phyloP scores from a whole-genome alignment of 2,888 invertebrate genomes.

The Drosophila robusta region DNA sequence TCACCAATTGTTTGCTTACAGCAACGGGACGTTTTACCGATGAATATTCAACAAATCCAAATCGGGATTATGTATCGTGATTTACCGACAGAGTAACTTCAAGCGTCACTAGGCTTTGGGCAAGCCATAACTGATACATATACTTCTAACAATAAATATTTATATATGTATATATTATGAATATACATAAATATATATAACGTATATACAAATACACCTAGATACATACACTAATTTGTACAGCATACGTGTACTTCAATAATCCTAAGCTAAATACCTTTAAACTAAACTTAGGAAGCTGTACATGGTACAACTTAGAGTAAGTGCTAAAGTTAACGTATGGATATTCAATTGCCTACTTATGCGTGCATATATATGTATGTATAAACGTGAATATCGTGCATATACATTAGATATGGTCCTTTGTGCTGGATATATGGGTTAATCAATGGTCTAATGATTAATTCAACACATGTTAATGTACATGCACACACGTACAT shows the following conservation, averaged over 20 bases:
- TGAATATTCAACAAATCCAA: slow-evolving; percentile 81
- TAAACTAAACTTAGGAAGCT: not conserved
- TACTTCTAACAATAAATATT: too few relatives aligned
- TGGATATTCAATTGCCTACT: not conserved
- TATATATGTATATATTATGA: not conserved
- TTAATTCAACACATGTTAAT: slow-evolving; percentile 2
- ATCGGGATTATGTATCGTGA: slow-evolving; percentile 84
- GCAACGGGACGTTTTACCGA: slow-evolving; percentile 83
- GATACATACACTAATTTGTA: not conserved
- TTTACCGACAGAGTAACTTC: slow-evolving; percentile 33
- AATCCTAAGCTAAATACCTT: not conserved
- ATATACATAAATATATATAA: slow-evolving; percentile 1
- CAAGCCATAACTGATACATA: slow-evolving; percentile 15
- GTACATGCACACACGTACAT: not conserved
- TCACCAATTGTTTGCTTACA: slow-evolving; percentile 27
- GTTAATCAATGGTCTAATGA: slow-evolving; percentile 13
- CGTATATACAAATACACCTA: not conserved
- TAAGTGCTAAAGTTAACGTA: not conserved
- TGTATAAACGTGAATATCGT: not conserved
- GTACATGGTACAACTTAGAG: slow-evolving; percentile 2
- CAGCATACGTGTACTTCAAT: not conserved
- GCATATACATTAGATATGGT: not conserved
- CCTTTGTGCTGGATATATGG: not conserved
- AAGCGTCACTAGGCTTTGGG: slow-evolving; percentile 26
- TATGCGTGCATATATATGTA: not conserved